Evolutionary conservation across 2,113 vertebrate species (phyloP), one percentile per base, ranked within the genome.

Genomic region (Hirundichthys speculiger): DNA sequence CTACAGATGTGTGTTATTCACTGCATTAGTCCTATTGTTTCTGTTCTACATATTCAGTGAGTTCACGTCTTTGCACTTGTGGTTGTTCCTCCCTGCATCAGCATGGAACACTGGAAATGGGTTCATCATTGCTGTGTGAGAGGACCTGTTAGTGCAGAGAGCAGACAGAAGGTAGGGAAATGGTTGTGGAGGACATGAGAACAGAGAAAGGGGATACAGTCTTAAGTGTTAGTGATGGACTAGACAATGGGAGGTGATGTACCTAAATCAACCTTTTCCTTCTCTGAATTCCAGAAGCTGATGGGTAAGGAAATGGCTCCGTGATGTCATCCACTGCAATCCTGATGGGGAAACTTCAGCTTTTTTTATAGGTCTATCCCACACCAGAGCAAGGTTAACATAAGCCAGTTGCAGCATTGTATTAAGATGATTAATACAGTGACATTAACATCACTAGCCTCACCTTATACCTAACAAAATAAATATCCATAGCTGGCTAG

Each of bases 211-310:
- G 65, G 61, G 75, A 74, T 46, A 34, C 67, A 53, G 21, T 52
- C 69, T 46, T 90, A 88, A 88, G 76, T 88, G 80, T 90, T 86
- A 89, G 67, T 82, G 80, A 90, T 88, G 73, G 82, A 79, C 50
- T 46, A 79, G 87, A 88, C 84, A 82, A 90, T 83, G 69, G 76
- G 70, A 85, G 50, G 71, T 88, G 85, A 88, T 86, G 87, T 77
- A 86, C 88, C 87, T 91, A 89, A 91, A 91, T 87, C 79, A 82
- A 82, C 75, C 64, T 61, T 72, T 82, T 58, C 61, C 65, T 64
- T 59, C 53, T 64, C 40, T 30, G 39, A 70, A 61, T 72, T 64
- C 41, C 40, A 38, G 76, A 49, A 65, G 80, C 86, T 86, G 84
- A 85, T 75, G 64, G 68, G 60, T 82, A 72, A 77, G 68, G 77